Evolutionary conservation across 2,888 invertebrate species (phyloP).

Genomic region (Exephanes ischioxanthus): DNA sequence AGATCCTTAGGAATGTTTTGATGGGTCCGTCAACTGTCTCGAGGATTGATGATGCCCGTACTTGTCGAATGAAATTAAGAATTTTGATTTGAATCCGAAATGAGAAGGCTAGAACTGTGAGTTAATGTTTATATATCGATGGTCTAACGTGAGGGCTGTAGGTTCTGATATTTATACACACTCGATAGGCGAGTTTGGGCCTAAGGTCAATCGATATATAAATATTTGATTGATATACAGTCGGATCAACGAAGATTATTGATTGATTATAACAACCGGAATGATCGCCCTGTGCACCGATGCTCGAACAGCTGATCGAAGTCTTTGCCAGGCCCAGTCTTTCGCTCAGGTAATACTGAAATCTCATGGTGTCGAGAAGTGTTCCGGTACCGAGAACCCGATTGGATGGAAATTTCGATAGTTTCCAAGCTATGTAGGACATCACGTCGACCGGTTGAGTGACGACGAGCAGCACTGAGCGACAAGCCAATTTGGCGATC

Average conservation of each 20-base stretch:
- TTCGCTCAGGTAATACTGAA: slow-evolving; percentile 86
- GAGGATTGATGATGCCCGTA: slow-evolving; percentile 40
- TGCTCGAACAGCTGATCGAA: slow-evolving; percentile 86
- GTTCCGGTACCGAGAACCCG: slow-evolving; percentile 88
- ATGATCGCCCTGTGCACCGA: slow-evolving; percentile 87
- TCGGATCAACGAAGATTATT: slow-evolving; percentile 39
- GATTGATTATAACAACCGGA: slow-evolving; percentile 73
- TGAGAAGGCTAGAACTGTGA: slow-evolving; percentile 19
- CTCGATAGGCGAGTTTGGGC: background rate
- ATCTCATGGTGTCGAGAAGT: slow-evolving; percentile 86
- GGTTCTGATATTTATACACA: slow-evolving; percentile 20
- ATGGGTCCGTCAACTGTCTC: slow-evolving; percentile 13
- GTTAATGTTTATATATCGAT: slow-evolving; percentile 20
- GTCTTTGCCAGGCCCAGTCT: slow-evolving; percentile 85
- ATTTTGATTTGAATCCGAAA: slow-evolving; percentile 44
- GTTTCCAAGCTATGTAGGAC: slow-evolving; percentile 87
- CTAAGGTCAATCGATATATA: background rate
- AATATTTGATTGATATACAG: slow-evolving; percentile 51
- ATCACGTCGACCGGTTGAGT: slow-evolving; percentile 86
- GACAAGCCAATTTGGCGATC: slow-evolving; percentile 77
- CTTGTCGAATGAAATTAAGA: slow-evolving; percentile 29
- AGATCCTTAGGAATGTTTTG: slow-evolving; percentile 22
- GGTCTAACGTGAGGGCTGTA: background rate
- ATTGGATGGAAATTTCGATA: slow-evolving; percentile 86
- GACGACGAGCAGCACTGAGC: slow-evolving; percentile 77